Percentiles rank a stretch among this genome's conserved stretches.
Evolutionary conservation across 2,113 vertebrate genomes (phyloP).

Genomic region (Beaufortia kweichowensis): DNA sequence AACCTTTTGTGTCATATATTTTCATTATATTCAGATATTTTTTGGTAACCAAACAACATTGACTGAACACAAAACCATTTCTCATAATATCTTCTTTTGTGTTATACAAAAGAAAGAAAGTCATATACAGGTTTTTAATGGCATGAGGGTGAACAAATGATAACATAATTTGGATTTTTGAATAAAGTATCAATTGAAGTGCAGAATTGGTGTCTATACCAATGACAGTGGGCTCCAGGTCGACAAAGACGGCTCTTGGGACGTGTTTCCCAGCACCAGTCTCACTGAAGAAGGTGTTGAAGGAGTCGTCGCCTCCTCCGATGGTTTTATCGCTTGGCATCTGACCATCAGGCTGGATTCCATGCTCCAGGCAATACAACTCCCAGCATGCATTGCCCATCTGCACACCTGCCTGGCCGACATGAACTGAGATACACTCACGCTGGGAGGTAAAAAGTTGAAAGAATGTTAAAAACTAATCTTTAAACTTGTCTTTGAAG

Average conservation of each 20-base stretch:
- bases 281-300: slow-evolving; percentile 74
- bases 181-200: no score
- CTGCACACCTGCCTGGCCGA: slow-evolving; percentile 78
- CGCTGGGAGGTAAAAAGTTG: slow-evolving; percentile 55
- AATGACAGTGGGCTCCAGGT: slow-evolving; percentile 71
- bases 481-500: no score
- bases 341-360: slow-evolving; percentile 76
- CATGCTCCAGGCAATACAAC: slow-evolving; percentile 87
- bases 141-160: no score
- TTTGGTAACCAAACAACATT: no score
- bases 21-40: no score
- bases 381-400: slow-evolving; percentile 90
- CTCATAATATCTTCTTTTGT: no score
- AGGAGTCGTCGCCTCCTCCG: slow-evolving; percentile 70
- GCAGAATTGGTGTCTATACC: slow-evolving; percentile 50
- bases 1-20: no score
- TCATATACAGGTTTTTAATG: no score
- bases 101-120: no score
- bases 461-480: not conserved
- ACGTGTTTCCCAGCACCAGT: slow-evolving; percentile 73
- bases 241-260: slow-evolving; percentile 68
- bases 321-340: slow-evolving; percentile 71
- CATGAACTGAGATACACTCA: slow-evolving; percentile 71
- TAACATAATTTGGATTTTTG: no score
- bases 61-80: no score